Evolutionary conservation across 2,888 invertebrate genomes (phyloP), one percentile per base, ranked within the genome.

Genomic region (Mythimna impura): DNA sequence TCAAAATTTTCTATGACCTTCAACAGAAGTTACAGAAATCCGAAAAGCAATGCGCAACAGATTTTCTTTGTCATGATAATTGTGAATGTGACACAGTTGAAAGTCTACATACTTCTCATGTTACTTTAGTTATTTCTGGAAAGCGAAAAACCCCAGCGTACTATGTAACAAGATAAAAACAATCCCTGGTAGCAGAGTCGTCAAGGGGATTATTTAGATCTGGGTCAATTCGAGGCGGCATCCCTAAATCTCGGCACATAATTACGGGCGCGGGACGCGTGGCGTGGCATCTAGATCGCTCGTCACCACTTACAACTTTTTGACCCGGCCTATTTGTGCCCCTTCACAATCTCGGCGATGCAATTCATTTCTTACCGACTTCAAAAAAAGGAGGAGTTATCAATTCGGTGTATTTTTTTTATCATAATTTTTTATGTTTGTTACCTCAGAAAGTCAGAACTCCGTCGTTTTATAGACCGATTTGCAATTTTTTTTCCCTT

Each of bases 231-330:
- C 88, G 81, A 84, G 86, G 82, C 82, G 80, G 86, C 85, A 87
- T 89, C 89, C 90, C 89, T 90, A 92, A 94, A 94, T 92, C 92
- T 91, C 91, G 82, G 89, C 90, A 92, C 90, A 93, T 93, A 92
- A 93, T 93, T 92, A 91, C 89, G 79, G 81, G 82, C 86, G 77
- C 84, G 74, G 84, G 86, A 87, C 88, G 90, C 90, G 89, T 88
- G 84, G 87, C 86, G 80, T 82, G 86, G 83, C 88, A 89, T 90
- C 89, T 88, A 88, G 82, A 80, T 81, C 84, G 86, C 89, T 88
- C 86, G 85, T 86, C 86, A 85, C 87, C 88, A 87, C 88, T 89
- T 86, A 87, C 88, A 89, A 91, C 90, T 91, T 92, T 92, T 91
- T 89, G 89, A 91, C 89, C 89, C 89, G 87, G 74, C 80, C 80